Evolutionary conservation across 2,113 vertebrate species (phyloP).

Genomic region (Arvicanthis niloticus): DNA sequence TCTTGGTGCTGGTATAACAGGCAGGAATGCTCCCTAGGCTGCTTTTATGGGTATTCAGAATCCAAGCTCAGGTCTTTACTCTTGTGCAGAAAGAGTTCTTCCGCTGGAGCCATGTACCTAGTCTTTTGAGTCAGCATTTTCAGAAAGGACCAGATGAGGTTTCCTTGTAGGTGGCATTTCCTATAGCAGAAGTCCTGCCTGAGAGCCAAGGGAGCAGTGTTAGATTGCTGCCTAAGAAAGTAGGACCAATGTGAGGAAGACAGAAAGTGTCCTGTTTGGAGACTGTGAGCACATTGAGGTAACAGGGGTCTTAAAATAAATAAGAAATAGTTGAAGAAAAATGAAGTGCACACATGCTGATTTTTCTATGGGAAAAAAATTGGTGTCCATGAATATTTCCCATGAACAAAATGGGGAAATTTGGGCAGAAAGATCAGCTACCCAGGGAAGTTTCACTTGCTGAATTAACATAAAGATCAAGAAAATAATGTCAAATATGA

Average conservation of each 20-base stretch:
- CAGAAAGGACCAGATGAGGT: background rate
- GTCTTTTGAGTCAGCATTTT: background rate
- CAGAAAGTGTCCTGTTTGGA: background rate
- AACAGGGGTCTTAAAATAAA: constrained; percentile 38
- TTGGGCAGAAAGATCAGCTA: background rate
- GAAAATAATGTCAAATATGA: background rate
- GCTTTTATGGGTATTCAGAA: background rate
- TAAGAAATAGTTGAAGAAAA: background rate
- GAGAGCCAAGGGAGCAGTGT: background rate
- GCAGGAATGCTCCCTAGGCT: too few species aligned
- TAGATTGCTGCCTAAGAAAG: background rate
- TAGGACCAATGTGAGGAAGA: background rate
- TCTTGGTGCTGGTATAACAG: background rate
- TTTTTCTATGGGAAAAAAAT: background rate
- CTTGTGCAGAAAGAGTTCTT: background rate
- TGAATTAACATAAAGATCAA: background rate
- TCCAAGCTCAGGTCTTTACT: background rate
- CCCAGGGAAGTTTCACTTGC: background rate
- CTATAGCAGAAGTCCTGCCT: background rate
- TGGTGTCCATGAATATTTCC: background rate
- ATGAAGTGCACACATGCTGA: background rate
- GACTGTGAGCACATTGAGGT: background rate
- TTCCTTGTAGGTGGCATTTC: background rate
- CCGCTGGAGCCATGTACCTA: background rate
- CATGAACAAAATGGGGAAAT: background rate